A percentile compares a stretch with the other conserved stretches of the same genome.
Conservation (phyloP, 1,140 invertebrate species). For the Gonatopus flavifemur region DNA sequence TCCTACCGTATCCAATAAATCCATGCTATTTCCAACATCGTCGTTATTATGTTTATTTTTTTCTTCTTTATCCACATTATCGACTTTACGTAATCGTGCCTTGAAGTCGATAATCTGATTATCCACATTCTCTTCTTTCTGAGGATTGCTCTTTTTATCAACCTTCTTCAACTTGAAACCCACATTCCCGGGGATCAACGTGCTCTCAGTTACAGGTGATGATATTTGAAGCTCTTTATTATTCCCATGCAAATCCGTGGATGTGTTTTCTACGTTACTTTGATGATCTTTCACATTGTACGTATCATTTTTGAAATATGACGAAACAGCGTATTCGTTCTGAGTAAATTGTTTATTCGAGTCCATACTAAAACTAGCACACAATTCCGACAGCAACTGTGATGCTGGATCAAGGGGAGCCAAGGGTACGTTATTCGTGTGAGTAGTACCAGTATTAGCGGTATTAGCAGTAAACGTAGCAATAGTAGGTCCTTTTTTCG, state of each 20-base stretch:
- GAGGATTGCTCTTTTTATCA: constrained; percentile 58
- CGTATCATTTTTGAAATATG: constrained; percentile 17
- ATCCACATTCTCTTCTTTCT: constrained; percentile 59
- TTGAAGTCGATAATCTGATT: constrained; percentile 81
- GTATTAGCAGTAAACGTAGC: too few relatives aligned
- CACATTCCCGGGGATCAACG: constrained; percentile 30
- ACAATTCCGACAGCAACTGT: constrained; percentile 75
- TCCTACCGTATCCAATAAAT: constrained; percentile 24
- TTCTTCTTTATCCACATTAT: constrained; percentile 61
- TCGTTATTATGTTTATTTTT: constrained; percentile 24
- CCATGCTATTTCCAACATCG: constrained; percentile 27
- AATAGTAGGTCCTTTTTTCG: too few relatives aligned
- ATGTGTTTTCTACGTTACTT: background rate
- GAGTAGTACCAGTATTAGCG: constrained; percentile 19
- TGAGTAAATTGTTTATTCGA: constrained; percentile 28
- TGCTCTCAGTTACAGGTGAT: constrained; percentile 33
- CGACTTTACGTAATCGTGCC: constrained; percentile 80
- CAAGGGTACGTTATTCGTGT: constrained; percentile 25
- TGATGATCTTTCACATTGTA: background rate
- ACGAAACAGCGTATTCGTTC: constrained; percentile 48
- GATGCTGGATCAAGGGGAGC: constrained; percentile 64
- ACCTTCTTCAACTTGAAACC: constrained; percentile 68
- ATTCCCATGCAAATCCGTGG: constrained; percentile 25
- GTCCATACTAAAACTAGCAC: constrained; percentile 52
- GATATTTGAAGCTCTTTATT: constrained; percentile 23